Percentiles rank a stretch among this genome's conserved stretches.
These are phyloP conservation scores for Scatophagus argus DNA, from an alignment of 2,113 vertebrate genomes.

Conservation along the genomic window DNA sequence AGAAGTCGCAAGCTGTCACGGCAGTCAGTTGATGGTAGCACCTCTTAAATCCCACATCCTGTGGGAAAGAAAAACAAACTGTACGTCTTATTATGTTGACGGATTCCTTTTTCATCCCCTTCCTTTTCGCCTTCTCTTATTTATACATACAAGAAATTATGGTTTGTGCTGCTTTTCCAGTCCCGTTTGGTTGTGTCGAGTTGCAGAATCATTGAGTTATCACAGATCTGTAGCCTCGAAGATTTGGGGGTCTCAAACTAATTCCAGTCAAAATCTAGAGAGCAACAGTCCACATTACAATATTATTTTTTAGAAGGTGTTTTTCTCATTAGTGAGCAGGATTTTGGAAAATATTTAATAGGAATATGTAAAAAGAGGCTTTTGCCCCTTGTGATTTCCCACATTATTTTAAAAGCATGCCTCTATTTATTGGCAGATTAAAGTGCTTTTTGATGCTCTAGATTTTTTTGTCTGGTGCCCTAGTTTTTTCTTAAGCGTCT, in stretches of 20 bases:
- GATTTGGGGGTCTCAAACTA: background rate
- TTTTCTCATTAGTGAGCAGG: background rate
- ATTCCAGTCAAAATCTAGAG: background rate
- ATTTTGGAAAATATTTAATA: slow-evolving; percentile 36
- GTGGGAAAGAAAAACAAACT: slow-evolving; percentile 15
- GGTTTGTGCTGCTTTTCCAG: background rate
- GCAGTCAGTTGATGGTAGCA: slow-evolving; percentile 14
- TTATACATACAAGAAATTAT: background rate
- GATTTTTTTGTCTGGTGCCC: slow-evolving; percentile 48
- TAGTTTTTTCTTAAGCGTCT: slow-evolving; percentile 52
- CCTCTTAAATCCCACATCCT: background rate
- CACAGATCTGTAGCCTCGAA: background rate
- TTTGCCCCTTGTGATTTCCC: slow-evolving; percentile 2
- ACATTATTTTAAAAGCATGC: slow-evolving; percentile 49
- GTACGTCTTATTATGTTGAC: background rate
- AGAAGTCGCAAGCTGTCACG: slow-evolving; percentile 20
- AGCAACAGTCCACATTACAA: background rate
- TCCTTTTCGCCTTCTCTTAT: background rate
- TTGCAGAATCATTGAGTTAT: background rate
- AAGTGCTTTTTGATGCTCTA: slow-evolving; percentile 54
- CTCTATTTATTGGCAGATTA: slow-evolving; percentile 58
- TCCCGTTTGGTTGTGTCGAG: background rate
- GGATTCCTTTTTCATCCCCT: background rate
- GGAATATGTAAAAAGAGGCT: background rate
- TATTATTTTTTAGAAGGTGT: no score